phyloP scores from a whole-genome alignment of 2,113 vertebrate species.

The Hystrix cristata region DNA sequence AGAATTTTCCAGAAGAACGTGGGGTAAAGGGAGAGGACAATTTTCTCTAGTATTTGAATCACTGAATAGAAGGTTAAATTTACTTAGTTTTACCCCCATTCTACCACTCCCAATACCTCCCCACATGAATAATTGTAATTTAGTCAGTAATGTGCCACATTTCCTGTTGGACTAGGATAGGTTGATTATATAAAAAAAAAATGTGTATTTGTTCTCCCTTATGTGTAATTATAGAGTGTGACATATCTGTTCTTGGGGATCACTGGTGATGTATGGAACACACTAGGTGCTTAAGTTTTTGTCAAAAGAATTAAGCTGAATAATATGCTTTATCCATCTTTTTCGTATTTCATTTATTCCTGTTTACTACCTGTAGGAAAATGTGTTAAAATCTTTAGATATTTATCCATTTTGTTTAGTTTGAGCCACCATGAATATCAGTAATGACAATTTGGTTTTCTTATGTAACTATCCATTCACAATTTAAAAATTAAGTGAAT shows the following conservation, averaged over 20 bases:
- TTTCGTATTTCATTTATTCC: constrained; percentile 10
- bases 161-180: background rate
- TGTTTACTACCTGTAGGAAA: constrained; percentile 1
- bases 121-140: background rate
- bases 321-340: background rate
- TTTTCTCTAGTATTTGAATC: constrained; percentile 7
- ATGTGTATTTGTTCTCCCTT: background rate
- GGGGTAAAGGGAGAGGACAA: background rate
- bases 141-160: background rate
- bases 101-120: background rate
- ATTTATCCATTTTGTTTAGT: constrained; percentile 61
- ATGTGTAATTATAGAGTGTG: background rate
- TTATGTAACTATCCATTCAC: background rate
- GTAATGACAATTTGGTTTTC: constrained; percentile 35
- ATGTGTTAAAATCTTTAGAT: constrained; percentile 45
- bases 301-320: constrained; percentile 1
- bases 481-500: constrained; percentile 55
- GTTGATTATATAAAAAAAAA: background rate
- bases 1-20: constrained; percentile 16
- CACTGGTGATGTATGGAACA: background rate
- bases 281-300: constrained; percentile 1
- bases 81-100: background rate
- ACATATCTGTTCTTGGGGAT: background rate
- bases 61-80: constrained; percentile 5
- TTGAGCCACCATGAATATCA: constrained; percentile 41